A percentile compares a stretch with the other conserved stretches of the same genome.
Conservation (phyloP, 1,140 invertebrate species). For the Leptinotarsa lineolata region DNA sequence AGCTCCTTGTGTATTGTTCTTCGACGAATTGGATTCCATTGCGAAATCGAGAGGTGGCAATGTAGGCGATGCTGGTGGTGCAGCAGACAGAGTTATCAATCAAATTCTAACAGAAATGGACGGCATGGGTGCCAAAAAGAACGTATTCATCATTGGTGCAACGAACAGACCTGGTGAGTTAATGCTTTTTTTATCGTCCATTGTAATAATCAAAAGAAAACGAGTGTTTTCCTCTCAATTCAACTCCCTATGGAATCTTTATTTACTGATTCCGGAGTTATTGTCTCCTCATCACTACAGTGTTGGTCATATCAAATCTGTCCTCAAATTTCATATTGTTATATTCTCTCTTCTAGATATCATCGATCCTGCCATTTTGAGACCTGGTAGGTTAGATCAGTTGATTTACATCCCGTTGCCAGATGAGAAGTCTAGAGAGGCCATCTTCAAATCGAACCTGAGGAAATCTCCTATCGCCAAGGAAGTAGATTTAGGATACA, state of each 20-base stretch:
- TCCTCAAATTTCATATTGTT: neutral
- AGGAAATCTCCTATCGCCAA: slow-evolving; percentile 95
- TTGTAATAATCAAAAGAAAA: too few relatives aligned
- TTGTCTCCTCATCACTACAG: too few relatives aligned
- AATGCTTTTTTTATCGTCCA: too few relatives aligned
- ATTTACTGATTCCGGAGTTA: too few relatives aligned
- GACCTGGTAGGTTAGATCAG: slow-evolving; percentile 98
- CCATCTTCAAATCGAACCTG: slow-evolving; percentile 94
- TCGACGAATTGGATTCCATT: slow-evolving; percentile 99
- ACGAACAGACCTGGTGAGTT: slow-evolving; percentile 75
- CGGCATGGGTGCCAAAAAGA: slow-evolving; percentile 99
- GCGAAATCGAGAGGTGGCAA: slow-evolving; percentile 98
- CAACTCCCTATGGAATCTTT: too few relatives aligned
- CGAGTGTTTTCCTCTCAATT: too few relatives aligned
- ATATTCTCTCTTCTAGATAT: slow-evolving; percentile 71
- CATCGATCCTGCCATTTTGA: slow-evolving; percentile 97
- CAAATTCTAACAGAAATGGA: slow-evolving; percentile 99
- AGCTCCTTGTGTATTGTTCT: slow-evolving; percentile 98
- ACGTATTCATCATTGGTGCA: slow-evolving; percentile 99
- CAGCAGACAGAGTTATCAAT: slow-evolving; percentile 99
- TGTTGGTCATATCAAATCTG: too few relatives aligned
- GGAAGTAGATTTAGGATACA: slow-evolving; percentile 92
- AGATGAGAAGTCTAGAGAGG: slow-evolving; percentile 95
- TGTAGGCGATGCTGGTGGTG: slow-evolving; percentile 96
- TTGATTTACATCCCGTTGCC: slow-evolving; percentile 99